A percentile compares a stretch with the other conserved stretches of the same genome.
These are phyloP conservation scores for Porphyrio hochstetteri DNA, from an alignment of 2,113 vertebrate genomes.

Conservation along the genomic window DNA sequence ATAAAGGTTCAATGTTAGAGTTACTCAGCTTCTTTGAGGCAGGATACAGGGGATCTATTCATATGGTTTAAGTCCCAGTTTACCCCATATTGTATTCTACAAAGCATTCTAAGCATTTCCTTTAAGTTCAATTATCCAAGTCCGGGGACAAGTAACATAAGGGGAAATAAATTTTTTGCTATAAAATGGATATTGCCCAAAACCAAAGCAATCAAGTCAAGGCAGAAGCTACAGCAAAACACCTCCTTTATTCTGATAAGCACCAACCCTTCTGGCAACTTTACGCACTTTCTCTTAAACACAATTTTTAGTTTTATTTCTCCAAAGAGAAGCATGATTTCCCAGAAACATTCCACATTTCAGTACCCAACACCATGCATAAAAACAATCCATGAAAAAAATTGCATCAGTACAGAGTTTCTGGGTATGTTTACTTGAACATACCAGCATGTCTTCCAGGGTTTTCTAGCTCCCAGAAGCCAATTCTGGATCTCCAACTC, in stretches of 20 bases:
- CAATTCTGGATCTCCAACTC: not conserved
- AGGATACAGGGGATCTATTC: not conserved
- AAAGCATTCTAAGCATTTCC: not conserved
- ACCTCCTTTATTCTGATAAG: not conserved
- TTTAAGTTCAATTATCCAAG: not conserved
- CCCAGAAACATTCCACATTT: not conserved
- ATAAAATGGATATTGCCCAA: not conserved
- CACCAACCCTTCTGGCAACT: not conserved
- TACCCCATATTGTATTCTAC: not conserved
- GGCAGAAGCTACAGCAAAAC: not conserved
- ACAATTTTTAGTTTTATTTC: not conserved
- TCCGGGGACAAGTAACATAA: not conserved
- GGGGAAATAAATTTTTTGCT: not conserved
- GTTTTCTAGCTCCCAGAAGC: not conserved
- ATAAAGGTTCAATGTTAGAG: not conserved
- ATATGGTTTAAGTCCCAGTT: not conserved
- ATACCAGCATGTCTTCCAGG: not conserved
- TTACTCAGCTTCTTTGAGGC: not conserved
- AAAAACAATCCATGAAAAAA: not conserved
- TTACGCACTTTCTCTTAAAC: not conserved
- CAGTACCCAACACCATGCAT: not conserved
- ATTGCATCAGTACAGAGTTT: not conserved
- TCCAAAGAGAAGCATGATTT: not conserved
- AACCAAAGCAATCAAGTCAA: not conserved
- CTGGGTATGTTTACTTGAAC: not conserved